Conservation (phyloP, 2,888 invertebrate species). For the Sinelater perroti region DNA sequence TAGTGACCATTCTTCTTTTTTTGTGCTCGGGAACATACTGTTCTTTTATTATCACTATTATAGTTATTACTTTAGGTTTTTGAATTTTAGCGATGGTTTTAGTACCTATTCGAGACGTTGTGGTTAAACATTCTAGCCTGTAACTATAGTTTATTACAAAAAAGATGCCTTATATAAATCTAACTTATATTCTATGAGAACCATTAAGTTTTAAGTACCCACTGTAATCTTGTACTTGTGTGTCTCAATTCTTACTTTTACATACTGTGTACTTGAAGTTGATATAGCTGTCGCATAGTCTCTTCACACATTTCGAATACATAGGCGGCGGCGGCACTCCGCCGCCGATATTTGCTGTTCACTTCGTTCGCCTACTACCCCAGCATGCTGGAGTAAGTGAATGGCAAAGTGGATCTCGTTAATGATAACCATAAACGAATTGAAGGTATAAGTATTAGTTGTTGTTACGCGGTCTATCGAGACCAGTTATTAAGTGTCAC, state of each 20-base stretch:
- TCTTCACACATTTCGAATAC: conserved; percentile 23
- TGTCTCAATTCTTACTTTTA: conserved; percentile 37
- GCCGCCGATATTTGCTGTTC: conserved; percentile 8
- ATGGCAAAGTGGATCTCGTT: conserved; percentile 20
- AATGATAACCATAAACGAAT: no score
- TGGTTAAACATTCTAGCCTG: conserved; percentile 34
- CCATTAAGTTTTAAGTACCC: conserved; percentile 40
- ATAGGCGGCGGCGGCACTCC: conserved; percentile 1
- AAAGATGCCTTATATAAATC: conserved; percentile 56
- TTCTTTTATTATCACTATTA: conserved; percentile 40
- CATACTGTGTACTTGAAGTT: conserved; percentile 34
- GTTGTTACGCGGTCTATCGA: conserved; percentile 7
- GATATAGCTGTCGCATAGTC: conserved; percentile 27
- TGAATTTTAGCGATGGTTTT: conserved; percentile 32
- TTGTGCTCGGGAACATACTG: conserved; percentile 30
- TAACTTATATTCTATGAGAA: conserved; percentile 49
- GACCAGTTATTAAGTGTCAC: conserved; percentile 6
- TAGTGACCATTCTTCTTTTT: conserved; percentile 32
- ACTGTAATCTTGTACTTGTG: conserved; percentile 30
- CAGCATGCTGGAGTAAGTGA: conserved; percentile 14
- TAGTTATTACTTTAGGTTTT: conserved; percentile 26
- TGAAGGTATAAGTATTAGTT: conserved; percentile 12
- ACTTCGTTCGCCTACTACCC: not conserved
- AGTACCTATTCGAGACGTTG: conserved; percentile 28
- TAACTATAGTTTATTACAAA: conserved; percentile 53